phyloP scores from a whole-genome alignment of 1,140 invertebrate species.

The Drosophila obscura region DNA sequence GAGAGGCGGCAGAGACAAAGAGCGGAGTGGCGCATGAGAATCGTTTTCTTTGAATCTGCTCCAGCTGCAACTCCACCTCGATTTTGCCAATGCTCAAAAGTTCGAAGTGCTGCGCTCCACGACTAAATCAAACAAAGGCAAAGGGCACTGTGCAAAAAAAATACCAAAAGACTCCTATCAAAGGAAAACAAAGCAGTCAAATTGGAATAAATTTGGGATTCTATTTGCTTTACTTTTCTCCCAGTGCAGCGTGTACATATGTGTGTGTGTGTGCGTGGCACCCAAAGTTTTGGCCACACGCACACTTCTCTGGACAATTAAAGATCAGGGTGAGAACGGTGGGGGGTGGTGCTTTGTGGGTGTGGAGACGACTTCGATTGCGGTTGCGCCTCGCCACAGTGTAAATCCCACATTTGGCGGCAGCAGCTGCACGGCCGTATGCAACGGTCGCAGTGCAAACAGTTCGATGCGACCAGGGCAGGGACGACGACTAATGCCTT shows the following conservation, averaged over 20 bases:
- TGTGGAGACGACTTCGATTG: constrained; percentile 62
- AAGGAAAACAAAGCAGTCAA: too few species aligned
- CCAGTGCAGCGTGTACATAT: too few species aligned
- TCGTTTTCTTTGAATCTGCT: constrained; percentile 1
- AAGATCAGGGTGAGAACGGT: constrained; percentile 39
- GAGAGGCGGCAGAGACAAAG: constrained; percentile 10
- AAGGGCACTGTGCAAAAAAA: constrained; percentile 9
- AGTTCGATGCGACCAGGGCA: constrained; percentile 67
- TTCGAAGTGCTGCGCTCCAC: constrained; percentile 33
- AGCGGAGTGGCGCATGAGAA: neutral
- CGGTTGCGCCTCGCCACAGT: constrained; percentile 61
- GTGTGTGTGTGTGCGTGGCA: neutral
- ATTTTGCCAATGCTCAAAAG: constrained; percentile 42
- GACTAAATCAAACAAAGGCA: constrained; percentile 57
- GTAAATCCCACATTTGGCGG: constrained; percentile 73
- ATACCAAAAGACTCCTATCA: too few species aligned
- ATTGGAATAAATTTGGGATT: too few species aligned
- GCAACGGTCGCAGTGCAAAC: constrained; percentile 77
- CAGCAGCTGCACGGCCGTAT: constrained; percentile 75
- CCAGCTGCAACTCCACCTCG: neutral
- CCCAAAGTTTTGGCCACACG: constrained; percentile 12
- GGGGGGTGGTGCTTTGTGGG: constrained; percentile 6
- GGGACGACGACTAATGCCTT: constrained; percentile 70
- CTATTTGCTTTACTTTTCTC: neutral
- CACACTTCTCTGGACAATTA: constrained; percentile 55